Evolutionary conservation across 2,113 vertebrate species (phyloP), one percentile per base, ranked within the genome.

Genomic region (Paraplagusia blochii): DNA sequence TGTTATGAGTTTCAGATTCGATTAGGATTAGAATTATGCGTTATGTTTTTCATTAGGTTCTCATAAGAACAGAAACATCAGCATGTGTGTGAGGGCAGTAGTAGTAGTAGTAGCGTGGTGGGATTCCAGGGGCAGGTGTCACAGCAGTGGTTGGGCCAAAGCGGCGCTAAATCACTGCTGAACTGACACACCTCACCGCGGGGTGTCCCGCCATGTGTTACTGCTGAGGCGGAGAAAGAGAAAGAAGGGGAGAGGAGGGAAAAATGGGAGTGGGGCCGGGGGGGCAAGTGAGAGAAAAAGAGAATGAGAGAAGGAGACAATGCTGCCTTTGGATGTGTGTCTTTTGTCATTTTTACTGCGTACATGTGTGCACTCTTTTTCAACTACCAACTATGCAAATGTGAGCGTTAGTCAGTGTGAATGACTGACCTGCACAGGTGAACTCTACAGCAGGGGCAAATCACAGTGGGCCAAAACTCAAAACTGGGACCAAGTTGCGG

Each of bases 61-160:
- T 2, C 6, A 29, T 4, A 6, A 29, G 6, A 29, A 29, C 3
- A 29, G 6, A 29, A 29, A 29, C 2, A 29, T 2, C 22, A 29
- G 51, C 40, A 48, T 75, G 44, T 53, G 49, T 56, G 72, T 45
- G 56, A 44, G 38, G 62, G 35, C 11, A 7, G 36, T 7, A 39
- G 38, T 11, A 40, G 38, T 40, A 40, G 60, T 58, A 66, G 46
- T 44, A 60, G 2, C 22, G 6, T 29, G 22, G 22, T 29, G 22
- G 76, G 82, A 90, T 90, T 90, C 80, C 75, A 63, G 36, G 67
- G 81, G 87, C 90, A 91, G 91, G 90, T 91, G 88, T 86, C 80
- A 81, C 82, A 80, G 86, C 76, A 85, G 86, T 84, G 82, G 82
- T 75, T 73, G 50, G 74, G 72, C 73, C 69, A 77, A 46, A 85